phyloP scores from a whole-genome alignment of 2,113 vertebrate genomes.

The Neogale vison region DNA sequence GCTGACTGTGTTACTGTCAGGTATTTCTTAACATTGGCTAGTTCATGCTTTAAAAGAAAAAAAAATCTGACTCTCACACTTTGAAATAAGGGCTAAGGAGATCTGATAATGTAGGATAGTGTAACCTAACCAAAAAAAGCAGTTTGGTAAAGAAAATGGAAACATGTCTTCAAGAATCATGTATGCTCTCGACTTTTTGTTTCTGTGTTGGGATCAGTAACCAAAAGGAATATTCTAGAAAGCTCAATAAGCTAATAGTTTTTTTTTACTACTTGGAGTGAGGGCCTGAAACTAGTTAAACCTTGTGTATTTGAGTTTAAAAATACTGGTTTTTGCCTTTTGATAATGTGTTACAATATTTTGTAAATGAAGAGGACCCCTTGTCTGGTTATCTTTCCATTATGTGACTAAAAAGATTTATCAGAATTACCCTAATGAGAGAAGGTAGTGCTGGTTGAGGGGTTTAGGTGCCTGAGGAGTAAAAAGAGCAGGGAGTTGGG shows the following conservation, averaged over 20 bases:
- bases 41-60: conserved; percentile 13
- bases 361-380: background rate
- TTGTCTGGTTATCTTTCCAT: background rate
- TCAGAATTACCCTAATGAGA: background rate
- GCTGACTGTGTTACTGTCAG: background rate
- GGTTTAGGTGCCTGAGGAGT: background rate
- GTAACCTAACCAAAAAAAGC: background rate
- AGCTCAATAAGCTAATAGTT: conserved; percentile 1
- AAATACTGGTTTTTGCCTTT: background rate
- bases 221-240: conserved; percentile 13
- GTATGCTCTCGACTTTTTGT: background rate
- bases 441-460: background rate
- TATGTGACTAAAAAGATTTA: background rate
- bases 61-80: background rate
- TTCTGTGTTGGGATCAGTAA: background rate
- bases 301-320: conserved; percentile 13
- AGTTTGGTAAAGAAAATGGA: conserved; percentile 18
- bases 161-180: background rate
- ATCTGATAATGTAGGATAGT: background rate
- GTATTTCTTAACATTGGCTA: background rate
- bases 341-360: background rate
- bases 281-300: conserved; percentile 32
- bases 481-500: background rate
- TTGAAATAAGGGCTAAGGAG: conserved; percentile 25
- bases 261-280: background rate